Evolutionary conservation across 35 echinoderm and acorn worm species (phyloP), one percentile per base, ranked within the genome.

Genomic region (Stichopus chloronotus): DNA sequence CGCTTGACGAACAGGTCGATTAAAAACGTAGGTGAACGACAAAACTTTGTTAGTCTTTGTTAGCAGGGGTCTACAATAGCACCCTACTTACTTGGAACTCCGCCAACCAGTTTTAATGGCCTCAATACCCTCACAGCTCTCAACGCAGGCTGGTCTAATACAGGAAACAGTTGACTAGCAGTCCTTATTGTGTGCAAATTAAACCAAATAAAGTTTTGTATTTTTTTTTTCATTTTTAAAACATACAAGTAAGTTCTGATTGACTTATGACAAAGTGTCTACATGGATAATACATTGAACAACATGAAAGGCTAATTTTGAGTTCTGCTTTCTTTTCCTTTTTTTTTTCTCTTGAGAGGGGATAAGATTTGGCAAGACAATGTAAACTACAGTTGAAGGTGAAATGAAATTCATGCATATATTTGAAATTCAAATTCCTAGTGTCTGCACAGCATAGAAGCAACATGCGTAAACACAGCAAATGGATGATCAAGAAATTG

Each of bases 81-180:
- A 56, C 80, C 9, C 13, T 43, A 94, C 96, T 98, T 93, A 98
- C 96, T 95, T 92, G 90, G 86, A 87, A 95, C 92, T 78, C 95
- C 95, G 57, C 94, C 95, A 59, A 98, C 94, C 79, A 98, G 90
- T 88, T 98, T 98, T 94, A 98, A 93, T 55, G 96, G 96, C 91
- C 96, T 98, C 89, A 98, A 57, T 74, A 95, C 94, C 63, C 94
- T 91, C 19, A 98, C 61, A 76, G 94, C 92, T 43, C 94, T 88
- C 24, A 98, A 53, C 4, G 94, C 96, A 57, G 96, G 96, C 84
- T 95, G 92, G 78, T 98, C 94, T 60, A 95, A 79, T 16, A 84
- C 72, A 56, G 94, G 96, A 5, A 92, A 72, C 13, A 98, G 82
- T 25, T 92, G 71, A 58, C 81, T 94, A 59, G 92, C 13, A 13